phyloP scores from a whole-genome alignment of 2,797 vertebrate genomes.

The Rhincodon typus region DNA sequence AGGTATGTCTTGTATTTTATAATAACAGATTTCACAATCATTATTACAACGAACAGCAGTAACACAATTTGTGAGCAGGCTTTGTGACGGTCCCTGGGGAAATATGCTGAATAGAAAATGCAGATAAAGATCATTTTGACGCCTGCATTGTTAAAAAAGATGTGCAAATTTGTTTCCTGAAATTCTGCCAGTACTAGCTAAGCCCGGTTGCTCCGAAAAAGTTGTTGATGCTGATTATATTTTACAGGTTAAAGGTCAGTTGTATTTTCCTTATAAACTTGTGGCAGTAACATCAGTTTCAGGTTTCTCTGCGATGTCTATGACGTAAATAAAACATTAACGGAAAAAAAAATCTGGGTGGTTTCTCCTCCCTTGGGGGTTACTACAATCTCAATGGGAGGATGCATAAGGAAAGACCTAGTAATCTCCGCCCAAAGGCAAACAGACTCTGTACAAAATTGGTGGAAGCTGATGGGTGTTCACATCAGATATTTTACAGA shows the following conservation, averaged over 20 bases:
- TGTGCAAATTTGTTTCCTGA: constrained; percentile 57
- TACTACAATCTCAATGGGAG: constrained; percentile 57
- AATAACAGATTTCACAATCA: constrained; percentile 20
- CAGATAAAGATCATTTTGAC: constrained; percentile 37
- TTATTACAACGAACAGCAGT: constrained; percentile 28
- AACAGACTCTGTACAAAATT: constrained; percentile 59
- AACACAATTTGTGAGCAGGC: constrained; percentile 35
- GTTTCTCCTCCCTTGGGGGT: constrained; percentile 56
- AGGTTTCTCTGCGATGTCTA: constrained; percentile 62
- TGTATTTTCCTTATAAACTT: constrained; percentile 79
- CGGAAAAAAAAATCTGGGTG: constrained; percentile 65
- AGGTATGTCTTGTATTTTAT: constrained; percentile 29
- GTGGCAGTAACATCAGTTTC: constrained; percentile 66
- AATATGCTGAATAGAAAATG: constrained; percentile 35
- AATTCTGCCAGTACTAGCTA: constrained; percentile 48
- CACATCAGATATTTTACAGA: constrained; percentile 51
- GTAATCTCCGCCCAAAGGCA: constrained; percentile 63
- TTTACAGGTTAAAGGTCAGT: constrained; percentile 58
- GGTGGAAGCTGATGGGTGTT: constrained; percentile 65
- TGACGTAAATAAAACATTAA: constrained; percentile 75
- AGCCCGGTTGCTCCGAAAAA: constrained; percentile 45
- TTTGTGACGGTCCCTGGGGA: constrained; percentile 18
- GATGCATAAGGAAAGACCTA: constrained; percentile 59
- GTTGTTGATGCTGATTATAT: constrained; percentile 39
- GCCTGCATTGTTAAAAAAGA: constrained; percentile 31